Percentiles rank a stretch among this genome's conserved stretches.
Evolutionary conservation across 2,113 vertebrate species (phyloP).

Genomic region (Fregata magnificens): DNA sequence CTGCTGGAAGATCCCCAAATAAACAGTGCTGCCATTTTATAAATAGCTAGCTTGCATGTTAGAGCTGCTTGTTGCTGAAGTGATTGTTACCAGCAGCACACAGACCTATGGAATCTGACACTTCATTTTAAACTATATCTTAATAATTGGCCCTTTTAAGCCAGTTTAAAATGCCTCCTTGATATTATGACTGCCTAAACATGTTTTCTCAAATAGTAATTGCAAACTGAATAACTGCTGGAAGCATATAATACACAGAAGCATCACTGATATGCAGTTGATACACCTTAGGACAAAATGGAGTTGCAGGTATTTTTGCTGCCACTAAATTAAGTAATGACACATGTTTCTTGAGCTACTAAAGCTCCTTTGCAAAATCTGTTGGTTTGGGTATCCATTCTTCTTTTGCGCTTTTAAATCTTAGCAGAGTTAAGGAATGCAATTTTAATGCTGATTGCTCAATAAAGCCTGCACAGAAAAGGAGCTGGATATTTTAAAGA

Average conservation of each 20-base stretch:
- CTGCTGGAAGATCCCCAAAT: not conserved
- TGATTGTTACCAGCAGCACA: not conserved
- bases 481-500: not conserved
- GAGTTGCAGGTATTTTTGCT: not conserved
- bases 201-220: not conserved
- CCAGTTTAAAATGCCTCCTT: not conserved
- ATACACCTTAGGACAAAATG: not conserved
- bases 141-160: not conserved
- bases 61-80: not conserved
- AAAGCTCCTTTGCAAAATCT: not conserved
- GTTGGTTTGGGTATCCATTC: not conserved
- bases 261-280: not conserved
- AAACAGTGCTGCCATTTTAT: not conserved
- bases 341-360: not conserved
- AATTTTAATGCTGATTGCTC: not conserved
- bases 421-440: not conserved
- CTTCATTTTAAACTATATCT: not conserved
- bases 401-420: not conserved
- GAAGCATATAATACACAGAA: not conserved
- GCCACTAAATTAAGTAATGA: not conserved
- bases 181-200: not conserved
- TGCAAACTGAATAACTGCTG: not conserved
- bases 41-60: not conserved
- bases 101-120: not conserved
- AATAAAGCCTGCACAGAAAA: not conserved